Conservation (phyloP, 1,140 invertebrate species). For the Polyergus mexicanus region DNA sequence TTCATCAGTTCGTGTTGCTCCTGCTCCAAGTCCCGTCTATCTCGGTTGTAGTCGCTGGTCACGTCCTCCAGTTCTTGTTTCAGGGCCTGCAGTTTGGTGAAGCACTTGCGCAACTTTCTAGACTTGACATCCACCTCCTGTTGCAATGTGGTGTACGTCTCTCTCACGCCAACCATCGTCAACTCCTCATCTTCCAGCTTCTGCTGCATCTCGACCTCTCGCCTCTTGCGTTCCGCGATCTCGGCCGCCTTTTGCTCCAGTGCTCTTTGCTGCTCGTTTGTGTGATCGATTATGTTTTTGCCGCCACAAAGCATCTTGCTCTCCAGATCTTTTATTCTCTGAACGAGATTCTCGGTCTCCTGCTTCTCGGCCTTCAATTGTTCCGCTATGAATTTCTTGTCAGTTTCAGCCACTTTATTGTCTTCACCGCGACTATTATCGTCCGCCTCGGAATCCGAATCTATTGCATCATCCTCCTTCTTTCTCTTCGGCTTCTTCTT, state of each 20-base stretch:
- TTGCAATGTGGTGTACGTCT: slow-evolving; percentile 97
- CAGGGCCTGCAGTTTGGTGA: slow-evolving; percentile 84
- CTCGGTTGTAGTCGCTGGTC: slow-evolving; percentile 93
- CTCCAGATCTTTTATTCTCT: slow-evolving; percentile 96
- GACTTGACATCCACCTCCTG: slow-evolving; percentile 97
- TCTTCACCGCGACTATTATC: slow-evolving; percentile 85
- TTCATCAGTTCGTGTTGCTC: slow-evolving; percentile 92
- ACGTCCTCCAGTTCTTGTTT: slow-evolving; percentile 93
- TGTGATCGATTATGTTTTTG: slow-evolving; percentile 99
- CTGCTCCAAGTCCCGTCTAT: slow-evolving; percentile 93
- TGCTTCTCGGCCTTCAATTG: slow-evolving; percentile 89
- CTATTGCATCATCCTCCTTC: slow-evolving; percentile 83
- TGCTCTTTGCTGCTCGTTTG: slow-evolving; percentile 96
- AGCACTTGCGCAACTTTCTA: slow-evolving; percentile 91
- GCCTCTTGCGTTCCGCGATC: slow-evolving; percentile 93
- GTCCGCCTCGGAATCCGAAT: slow-evolving; percentile 83
- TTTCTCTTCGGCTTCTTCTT: slow-evolving; percentile 86
- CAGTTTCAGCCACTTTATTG: slow-evolving; percentile 87
- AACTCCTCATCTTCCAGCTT: slow-evolving; percentile 96
- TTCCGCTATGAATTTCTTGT: slow-evolving; percentile 89
- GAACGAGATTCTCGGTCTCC: slow-evolving; percentile 91
- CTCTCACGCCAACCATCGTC: slow-evolving; percentile 96
- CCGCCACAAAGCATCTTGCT: slow-evolving; percentile 99
- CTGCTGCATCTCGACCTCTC: slow-evolving; percentile 94
- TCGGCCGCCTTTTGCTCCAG: slow-evolving; percentile 97